Evolutionary conservation across 1,140 invertebrate species (phyloP), one percentile per base, ranked within the genome.

Genomic region (Dendrolimus punctatus): DNA sequence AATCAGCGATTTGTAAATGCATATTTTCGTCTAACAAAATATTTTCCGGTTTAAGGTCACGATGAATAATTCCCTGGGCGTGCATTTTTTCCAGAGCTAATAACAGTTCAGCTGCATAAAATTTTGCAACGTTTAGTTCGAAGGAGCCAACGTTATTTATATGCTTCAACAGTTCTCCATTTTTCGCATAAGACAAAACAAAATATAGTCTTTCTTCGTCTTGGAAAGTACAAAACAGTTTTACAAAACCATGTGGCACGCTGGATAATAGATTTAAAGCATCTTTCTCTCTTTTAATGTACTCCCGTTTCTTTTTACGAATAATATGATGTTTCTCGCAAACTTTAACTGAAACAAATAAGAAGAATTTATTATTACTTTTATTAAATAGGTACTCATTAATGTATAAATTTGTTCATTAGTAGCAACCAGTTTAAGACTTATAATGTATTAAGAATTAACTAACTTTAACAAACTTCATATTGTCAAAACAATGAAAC

Each of bases 1-100:
- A 99, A 87, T 99, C 98, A 8, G 97, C 97, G 44, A 99, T 94
- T 66, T 98, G 90, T 58, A 99, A 94, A 87, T 99, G 98, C 95
- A 98, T 98, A 55, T 95, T 93, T 77, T 98, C 95, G 87, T 96
- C 95, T 41, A 96, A 85, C 45, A 97, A 86, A 53, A 96, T 95
- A 80, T 97, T 97, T 80, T 97, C 95, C 0, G 95, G 95, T 73
- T 97, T 97, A 37, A 97, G 88, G 79, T 97, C 95, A 65, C 96
- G 92, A 84, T 99, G 98, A 68, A 99, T 95, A 51, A 99, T 96
- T 45, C 93, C 93, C 58, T 96, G 90, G 8, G 91, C 90, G 76
- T 99, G 96, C 64, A 99, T 91, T 74, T 97, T 95, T 87, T 99
- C 96, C 66, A 99, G 88, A 9, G 97, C 98, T 45, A 93, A 82